These are phyloP conservation scores for Drosophila auraria DNA, from an alignment of 1,140 invertebrate genomes.

Conservation along the genomic window DNA sequence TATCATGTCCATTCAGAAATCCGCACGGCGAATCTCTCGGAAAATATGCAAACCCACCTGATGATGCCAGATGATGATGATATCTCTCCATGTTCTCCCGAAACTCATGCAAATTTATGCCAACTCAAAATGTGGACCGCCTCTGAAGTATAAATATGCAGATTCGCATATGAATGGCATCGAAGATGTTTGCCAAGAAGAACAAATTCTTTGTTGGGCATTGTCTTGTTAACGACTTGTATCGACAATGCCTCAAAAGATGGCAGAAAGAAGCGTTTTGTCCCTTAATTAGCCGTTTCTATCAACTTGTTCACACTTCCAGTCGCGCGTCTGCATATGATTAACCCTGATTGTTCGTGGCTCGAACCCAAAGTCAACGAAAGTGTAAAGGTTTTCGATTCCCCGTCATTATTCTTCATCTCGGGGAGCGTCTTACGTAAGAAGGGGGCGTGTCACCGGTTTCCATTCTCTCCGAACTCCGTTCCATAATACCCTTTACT, in stretches of 20 bases:
- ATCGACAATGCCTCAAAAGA: slow-evolving; percentile 14
- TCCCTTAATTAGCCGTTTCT: slow-evolving; percentile 54
- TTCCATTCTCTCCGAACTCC: slow-evolving; percentile 3
- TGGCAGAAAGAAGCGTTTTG: slow-evolving; percentile 37
- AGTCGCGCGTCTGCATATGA: slow-evolving; percentile 57
- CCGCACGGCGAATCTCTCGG: slow-evolving; percentile 35
- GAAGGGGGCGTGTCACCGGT: neutral
- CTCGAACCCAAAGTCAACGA: slow-evolving; percentile 52
- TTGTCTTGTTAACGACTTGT: slow-evolving; percentile 28
- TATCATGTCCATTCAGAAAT: slow-evolving; percentile 59
- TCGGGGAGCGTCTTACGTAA: slow-evolving; percentile 22
- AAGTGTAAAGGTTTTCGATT: slow-evolving; percentile 63
- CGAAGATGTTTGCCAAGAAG: slow-evolving; percentile 14
- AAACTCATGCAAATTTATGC: slow-evolving; percentile 42
- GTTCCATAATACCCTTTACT: slow-evolving; percentile 10
- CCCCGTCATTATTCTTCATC: slow-evolving; percentile 14
- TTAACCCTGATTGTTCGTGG: slow-evolving; percentile 49
- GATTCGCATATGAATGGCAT: slow-evolving; percentile 11
- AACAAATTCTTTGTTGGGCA: slow-evolving; percentile 33
- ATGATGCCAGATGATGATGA: slow-evolving; percentile 20
- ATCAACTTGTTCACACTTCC: slow-evolving; percentile 33
- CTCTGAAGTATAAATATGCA: slow-evolving; percentile 36
- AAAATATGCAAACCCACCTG: slow-evolving; percentile 23
- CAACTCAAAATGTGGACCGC: slow-evolving; percentile 39
- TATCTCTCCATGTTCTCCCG: slow-evolving; percentile 32